These are phyloP conservation scores for Blastomussa wellsi DNA, from an alignment of 92 coral and sea anemone species.

Conservation along the genomic window DNA sequence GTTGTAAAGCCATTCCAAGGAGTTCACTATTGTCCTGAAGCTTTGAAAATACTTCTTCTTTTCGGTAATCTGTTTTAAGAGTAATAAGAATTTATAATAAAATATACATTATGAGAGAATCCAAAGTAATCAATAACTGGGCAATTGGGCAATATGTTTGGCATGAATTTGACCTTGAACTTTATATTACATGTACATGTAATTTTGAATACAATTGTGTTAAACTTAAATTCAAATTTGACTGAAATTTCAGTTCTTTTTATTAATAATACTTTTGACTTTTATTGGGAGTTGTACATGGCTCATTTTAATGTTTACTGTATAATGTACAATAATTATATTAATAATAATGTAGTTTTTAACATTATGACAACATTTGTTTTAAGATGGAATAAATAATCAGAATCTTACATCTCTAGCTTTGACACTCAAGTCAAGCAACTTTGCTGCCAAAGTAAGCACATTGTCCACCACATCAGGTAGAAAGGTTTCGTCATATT, in stretches of 20 bases:
- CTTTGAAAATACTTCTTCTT: constrained; percentile 48
- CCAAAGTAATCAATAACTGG: too few relatives aligned
- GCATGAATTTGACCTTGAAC: too few relatives aligned
- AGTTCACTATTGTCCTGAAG: constrained; percentile 53
- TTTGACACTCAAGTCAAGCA: constrained; percentile 72
- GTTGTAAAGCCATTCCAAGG: constrained; percentile 69
- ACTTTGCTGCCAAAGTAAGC: constrained; percentile 77
- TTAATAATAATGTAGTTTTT: too few relatives aligned
- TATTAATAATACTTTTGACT: too few relatives aligned
- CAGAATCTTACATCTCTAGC: constrained; percentile 49
- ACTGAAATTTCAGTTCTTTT: not conserved
- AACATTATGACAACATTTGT: too few relatives aligned
- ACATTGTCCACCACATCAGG: constrained; percentile 87
- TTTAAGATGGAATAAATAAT: too few relatives aligned
- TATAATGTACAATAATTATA: too few relatives aligned
- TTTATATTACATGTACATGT: too few relatives aligned
- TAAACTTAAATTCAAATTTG: not conserved
- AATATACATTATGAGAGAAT: too few relatives aligned
- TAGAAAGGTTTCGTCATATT: constrained; percentile 73
- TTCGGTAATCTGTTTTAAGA: constrained; percentile 48
- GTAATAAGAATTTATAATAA: not conserved
- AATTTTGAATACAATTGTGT: not conserved
- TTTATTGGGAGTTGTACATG: too few relatives aligned
- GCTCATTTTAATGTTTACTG: too few relatives aligned
- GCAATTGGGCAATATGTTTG: too few relatives aligned